phyloP scores from a whole-genome alignment of 2,888 invertebrate genomes.

The Laspeyria flexula region DNA sequence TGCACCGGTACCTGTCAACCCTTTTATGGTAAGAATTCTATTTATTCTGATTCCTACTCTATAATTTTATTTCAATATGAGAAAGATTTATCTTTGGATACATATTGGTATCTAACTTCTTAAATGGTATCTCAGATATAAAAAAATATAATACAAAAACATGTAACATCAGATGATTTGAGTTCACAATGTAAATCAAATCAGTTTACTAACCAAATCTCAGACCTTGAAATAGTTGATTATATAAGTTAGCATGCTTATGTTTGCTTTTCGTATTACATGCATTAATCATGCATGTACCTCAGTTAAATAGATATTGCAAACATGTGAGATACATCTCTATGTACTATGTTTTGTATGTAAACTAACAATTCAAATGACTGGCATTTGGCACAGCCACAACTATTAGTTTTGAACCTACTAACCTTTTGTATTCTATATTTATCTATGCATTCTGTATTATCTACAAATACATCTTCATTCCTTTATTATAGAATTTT shows the following conservation, averaged over 20 bases:
- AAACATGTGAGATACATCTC: constrained; percentile 11
- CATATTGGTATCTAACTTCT: no score
- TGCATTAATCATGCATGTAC: constrained; percentile 27
- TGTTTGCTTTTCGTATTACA: constrained; percentile 38
- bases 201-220: constrained; percentile 16
- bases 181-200: constrained; percentile 8
- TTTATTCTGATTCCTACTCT: no score
- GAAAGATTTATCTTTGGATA: no score
- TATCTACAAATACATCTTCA: neutral
- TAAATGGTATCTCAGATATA: no score
- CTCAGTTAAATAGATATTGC: constrained; percentile 14
- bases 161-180: neutral
- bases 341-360: constrained; percentile 15
- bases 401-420: constrained; percentile 35
- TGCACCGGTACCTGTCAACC: constrained; percentile 69
- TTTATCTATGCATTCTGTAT: constrained; percentile 20
- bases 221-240: constrained; percentile 33
- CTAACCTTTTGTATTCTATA: constrained; percentile 51
- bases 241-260: constrained; percentile 32
- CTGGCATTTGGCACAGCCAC: constrained; percentile 41
- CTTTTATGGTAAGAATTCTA: constrained; percentile 73
- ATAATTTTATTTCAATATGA: no score
- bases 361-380: constrained; percentile 9
- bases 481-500: no score
- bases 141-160: no score